Conservation (phyloP, 2,797 vertebrate species). For the Brachyrhaphis roseni region DNA sequence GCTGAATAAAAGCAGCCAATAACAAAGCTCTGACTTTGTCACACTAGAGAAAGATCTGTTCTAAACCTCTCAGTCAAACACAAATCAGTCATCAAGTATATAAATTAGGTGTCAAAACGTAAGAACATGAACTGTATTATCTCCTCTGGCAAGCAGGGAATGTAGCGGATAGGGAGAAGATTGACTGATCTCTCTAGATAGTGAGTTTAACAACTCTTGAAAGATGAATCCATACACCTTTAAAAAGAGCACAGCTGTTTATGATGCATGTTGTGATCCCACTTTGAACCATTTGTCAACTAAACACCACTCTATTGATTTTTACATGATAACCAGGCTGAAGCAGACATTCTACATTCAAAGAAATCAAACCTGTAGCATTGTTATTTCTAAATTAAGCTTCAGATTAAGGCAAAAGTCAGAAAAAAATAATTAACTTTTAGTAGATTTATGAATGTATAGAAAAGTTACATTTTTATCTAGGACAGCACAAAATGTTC, state of each 20-base stretch:
- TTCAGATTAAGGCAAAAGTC: neutral
- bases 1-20: neutral
- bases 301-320: conserved; percentile 1
- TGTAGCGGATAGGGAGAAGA: neutral
- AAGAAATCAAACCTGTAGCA: neutral
- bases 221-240: neutral
- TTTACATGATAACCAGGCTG: neutral
- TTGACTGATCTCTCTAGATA: conserved; percentile 3
- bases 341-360: neutral
- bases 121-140: neutral
- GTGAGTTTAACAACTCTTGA: neutral
- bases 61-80: neutral
- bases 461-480: neutral
- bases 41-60: neutral
- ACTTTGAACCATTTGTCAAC: neutral
- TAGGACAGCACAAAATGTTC: neutral
- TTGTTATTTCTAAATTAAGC: neutral
- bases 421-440: neutral
- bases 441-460: neutral
- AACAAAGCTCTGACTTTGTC: neutral
- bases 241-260: neutral
- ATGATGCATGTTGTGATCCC: neutral
- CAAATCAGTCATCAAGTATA: neutral
- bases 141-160: neutral
- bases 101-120: conserved; percentile 9